Base-by-base conservation (phyloP, 2,888 invertebrate genomes). In the Neelides folsomi region DNA sequence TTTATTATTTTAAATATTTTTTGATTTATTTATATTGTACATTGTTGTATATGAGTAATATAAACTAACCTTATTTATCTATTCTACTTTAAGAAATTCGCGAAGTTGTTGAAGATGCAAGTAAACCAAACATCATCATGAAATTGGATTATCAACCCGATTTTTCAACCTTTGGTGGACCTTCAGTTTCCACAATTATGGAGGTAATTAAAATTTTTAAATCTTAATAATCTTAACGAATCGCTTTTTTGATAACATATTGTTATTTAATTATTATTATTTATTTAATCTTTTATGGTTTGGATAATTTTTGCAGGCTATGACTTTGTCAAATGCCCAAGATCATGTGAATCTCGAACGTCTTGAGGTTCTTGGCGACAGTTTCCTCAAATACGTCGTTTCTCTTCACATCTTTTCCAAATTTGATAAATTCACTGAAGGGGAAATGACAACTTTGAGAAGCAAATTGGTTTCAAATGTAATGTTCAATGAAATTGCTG, bases 281-380 rank as follows among this genome's bases (percentile, higher is more conserved):
- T n/a, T n/a, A n/a, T n/a, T n/a, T n/a, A n/a, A n/a, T n/a, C n/a
- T n/a, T n/a, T n/a, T n/a, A n/a, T 52, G 38, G 54, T 50, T 15
- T 47, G 40, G 40, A 6, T 53, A 47, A 36, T 34, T 67, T 2
- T 45, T 68, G 9, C 70, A 76, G 67, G 83, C 86, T 0, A 67
- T 90, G 1, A 87, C 86, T 0, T 75, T 82, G 1, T 79, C 81
- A 36, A 77, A 78, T 53, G 79, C 83, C 0, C 75, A 80, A 56
- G 92, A 93, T 66, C 76, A 77, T 5, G 79, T 89, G 58, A 78
- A 86, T 67, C 70, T 87, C 63, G 93, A 94, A 68, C 73, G 89
- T 1, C 72, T 83, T 12, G 92, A 93, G 71, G 87, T 87, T 0
- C 75, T 94, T 3, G 94, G 93, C 0, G 93, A 94, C 69, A 83